Conservation (phyloP, 53 echinoderm and acorn worm genomes). For the Stichopus horrens region DNA sequence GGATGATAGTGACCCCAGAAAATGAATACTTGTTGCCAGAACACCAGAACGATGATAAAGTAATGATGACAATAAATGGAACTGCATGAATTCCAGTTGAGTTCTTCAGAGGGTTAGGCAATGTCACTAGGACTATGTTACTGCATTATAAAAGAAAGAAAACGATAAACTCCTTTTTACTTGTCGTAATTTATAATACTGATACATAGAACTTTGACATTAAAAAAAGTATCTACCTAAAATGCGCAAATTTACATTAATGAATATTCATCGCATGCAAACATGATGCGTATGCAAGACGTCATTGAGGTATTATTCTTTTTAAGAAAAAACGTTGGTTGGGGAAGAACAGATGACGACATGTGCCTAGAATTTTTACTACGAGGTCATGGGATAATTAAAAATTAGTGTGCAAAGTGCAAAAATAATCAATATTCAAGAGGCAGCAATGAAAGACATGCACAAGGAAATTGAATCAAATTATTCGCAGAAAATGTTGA, state of each 20-base stretch:
- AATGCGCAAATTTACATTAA: slow-evolving; percentile 41
- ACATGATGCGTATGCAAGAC: slow-evolving; percentile 24
- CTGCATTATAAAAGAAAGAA: background rate
- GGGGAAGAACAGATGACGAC: background rate
- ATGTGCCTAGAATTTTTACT: background rate
- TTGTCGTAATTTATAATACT: slow-evolving; percentile 45
- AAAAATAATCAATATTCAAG: slow-evolving; percentile 21
- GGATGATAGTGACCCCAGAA: no score
- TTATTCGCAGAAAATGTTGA: background rate
- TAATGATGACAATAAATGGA: background rate
- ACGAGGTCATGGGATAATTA: background rate
- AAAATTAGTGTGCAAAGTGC: background rate
- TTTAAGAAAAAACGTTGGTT: background rate
- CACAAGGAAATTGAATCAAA: slow-evolving; percentile 39
- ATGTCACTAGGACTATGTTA: slow-evolving; percentile 17
- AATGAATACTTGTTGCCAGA: no score
- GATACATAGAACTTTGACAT: slow-evolving; percentile 53
- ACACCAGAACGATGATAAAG: no score
- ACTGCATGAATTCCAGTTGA: background rate
- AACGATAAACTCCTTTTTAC: slow-evolving; percentile 36
- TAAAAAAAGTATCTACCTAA: slow-evolving; percentile 1
- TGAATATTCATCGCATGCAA: slow-evolving; percentile 33
- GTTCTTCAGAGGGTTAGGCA: background rate
- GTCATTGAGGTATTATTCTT: background rate
- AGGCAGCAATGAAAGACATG: slow-evolving; percentile 52